These are phyloP conservation scores for Phataginus tetradactyla DNA, from an alignment of 2,797 vertebrate genomes.

Conservation along the genomic window DNA sequence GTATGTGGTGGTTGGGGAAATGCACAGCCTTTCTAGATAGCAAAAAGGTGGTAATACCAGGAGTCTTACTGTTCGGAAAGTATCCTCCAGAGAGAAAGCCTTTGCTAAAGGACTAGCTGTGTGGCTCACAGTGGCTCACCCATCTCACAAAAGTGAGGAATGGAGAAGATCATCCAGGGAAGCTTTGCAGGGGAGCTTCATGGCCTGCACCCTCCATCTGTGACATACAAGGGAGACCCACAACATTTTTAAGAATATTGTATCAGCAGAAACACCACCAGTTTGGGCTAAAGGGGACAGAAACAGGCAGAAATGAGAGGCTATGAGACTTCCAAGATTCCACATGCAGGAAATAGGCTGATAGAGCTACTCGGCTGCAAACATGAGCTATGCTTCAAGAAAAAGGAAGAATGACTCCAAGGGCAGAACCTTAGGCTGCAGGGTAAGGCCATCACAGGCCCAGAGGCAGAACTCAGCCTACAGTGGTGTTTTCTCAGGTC, in stretches of 20 bases:
- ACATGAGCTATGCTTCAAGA: not conserved
- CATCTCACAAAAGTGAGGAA: not conserved
- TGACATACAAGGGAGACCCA: not conserved
- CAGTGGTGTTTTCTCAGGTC: not conserved
- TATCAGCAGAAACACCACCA: not conserved
- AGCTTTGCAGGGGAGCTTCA: not conserved
- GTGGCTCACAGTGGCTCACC: not conserved
- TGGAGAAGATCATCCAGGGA: not conserved
- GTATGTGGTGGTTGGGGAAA: not conserved
- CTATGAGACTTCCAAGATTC: not conserved
- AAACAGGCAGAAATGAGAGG: not conserved
- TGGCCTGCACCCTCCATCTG: not conserved
- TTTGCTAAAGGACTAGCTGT: not conserved
- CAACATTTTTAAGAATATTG: not conserved
- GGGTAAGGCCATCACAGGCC: not conserved
- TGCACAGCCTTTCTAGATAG: not conserved
- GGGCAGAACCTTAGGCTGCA: not conserved
- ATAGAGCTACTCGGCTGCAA: not conserved
- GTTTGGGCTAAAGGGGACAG: not conserved
- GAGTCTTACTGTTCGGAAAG: not conserved
- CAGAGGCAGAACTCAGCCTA: not conserved
- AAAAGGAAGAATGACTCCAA: not conserved
- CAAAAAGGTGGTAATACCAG: accelerated
- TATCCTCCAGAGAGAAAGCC: not conserved
- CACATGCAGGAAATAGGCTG: not conserved